Base-by-base conservation (phyloP, 2,888 invertebrate genomes). In the Epsilonema sp. region DNA sequence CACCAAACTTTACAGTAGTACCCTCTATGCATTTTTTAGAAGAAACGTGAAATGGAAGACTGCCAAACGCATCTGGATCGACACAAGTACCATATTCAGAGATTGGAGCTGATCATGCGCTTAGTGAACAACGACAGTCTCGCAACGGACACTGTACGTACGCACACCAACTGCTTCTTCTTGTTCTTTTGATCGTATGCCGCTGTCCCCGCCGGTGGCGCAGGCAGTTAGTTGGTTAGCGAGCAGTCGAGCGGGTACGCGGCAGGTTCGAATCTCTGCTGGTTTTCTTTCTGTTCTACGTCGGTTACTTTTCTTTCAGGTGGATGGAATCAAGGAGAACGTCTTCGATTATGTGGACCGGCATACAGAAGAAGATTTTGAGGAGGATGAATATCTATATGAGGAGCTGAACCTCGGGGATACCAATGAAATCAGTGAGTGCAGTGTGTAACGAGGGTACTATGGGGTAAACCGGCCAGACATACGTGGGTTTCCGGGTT, bases 271-370 rank as follows among this genome's bases (percentile, higher is more conserved):
- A 8, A 31, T 16, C 16, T 31, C 8, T 16, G 8, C 31, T 31
- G 31, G 8, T 16, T 8, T 16, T 31, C 31, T 31, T 8, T 31
- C 8, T 16, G 8, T 31, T 31, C 16, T 31, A 11, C 16, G 20
- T 40, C 42, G 31, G 21, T 46, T 23, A 45, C 52, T 56, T 49
- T 46, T 52, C 40, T 54, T 55, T 8, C 73, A 86, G 83, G 82
- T 94, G 70, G 79, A 82, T 70, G 79, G 80, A 68, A 89, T 94
- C 69, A 85, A 82, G 72, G 92, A 94, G 57, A 90, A 94, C 70
- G 82, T 94, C 51, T 90, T 92, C 69, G 92, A 89, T 73, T 94
- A 92, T 71, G 83, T 92, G 66, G 86, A 89, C 65, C 84, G 83
- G 53, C 86, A 84, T 55, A 80, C 82, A 68, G 92, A 94, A 52